A percentile compares a stretch with the other conserved stretches of the same genome.
Conservation (phyloP, 2,888 invertebrate species). For the Cheilosia vernalis region DNA sequence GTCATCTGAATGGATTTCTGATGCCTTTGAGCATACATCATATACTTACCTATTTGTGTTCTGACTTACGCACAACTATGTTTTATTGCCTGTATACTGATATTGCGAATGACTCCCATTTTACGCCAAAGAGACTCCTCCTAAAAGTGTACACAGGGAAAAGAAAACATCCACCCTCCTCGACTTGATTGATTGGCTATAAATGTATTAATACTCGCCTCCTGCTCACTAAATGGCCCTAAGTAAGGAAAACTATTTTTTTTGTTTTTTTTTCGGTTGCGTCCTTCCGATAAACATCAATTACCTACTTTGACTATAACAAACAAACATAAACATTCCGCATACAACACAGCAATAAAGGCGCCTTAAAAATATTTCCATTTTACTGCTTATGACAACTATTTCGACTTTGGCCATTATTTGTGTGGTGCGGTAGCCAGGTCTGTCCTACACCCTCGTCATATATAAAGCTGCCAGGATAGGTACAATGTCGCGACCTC, state of each 20-base stretch:
- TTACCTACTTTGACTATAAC: conserved; percentile 26
- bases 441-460: conserved; percentile 13
- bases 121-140: neutral
- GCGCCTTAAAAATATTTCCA: conserved; percentile 53
- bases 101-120: neutral
- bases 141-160: neutral
- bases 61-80: too few species aligned
- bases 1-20: neutral
- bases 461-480: neutral
- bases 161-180: neutral
- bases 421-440: conserved; percentile 2
- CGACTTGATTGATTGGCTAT: conserved; percentile 29
- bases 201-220: conserved; percentile 13
- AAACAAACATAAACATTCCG: conserved; percentile 46
- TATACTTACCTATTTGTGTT: too few species aligned
- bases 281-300: conserved; percentile 30
- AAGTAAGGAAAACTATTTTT: conserved; percentile 24
- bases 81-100: too few species aligned
- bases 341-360: conserved; percentile 40
- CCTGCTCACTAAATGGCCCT: neutral
- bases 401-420: conserved; percentile 58
- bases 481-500: conserved; percentile 55
- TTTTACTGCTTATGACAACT: conserved; percentile 63
- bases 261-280: neutral
- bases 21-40: neutral